Evolutionary conservation across 1,140 invertebrate species (phyloP).

Genomic region (Conopomorpha cramerella): DNA sequence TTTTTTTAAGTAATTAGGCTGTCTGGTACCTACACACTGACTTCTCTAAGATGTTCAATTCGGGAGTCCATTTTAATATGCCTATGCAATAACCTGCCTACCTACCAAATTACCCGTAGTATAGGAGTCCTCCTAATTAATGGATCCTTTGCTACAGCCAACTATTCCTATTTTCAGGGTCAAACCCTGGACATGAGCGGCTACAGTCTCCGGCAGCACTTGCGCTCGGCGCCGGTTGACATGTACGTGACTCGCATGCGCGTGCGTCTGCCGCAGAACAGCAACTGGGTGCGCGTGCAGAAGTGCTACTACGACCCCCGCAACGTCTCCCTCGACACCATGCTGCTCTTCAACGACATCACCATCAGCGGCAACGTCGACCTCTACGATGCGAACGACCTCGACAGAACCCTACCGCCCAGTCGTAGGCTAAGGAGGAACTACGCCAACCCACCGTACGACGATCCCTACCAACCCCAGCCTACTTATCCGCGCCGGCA

Average conservation of each 20-base stretch:
- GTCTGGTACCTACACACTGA: too few relatives aligned
- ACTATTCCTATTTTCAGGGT: conserved; percentile 39
- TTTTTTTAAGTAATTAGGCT: too few relatives aligned
- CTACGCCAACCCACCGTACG: conserved; percentile 45
- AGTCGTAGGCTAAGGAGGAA: conserved; percentile 24
- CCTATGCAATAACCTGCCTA: too few relatives aligned
- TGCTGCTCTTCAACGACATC: conserved; percentile 76
- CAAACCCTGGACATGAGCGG: conserved; percentile 65
- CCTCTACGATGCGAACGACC: conserved; percentile 56
- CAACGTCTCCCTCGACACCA: conserved; percentile 74
- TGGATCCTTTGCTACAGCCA: too few relatives aligned
- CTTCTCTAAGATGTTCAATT: too few relatives aligned
- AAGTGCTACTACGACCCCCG: conserved; percentile 74
- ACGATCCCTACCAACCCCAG: conserved; percentile 18
- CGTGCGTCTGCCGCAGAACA: conserved; percentile 65
- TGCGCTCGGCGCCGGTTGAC: conserved; percentile 64
- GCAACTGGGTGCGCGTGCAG: conserved; percentile 71
- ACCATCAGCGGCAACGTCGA: conserved; percentile 77
- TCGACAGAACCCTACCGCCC: conserved; percentile 31
- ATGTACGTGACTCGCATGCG: conserved; percentile 69
- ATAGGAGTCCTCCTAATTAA: too few relatives aligned
- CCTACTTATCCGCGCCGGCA: conserved; percentile 11
- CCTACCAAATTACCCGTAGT: too few relatives aligned
- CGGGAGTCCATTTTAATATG: too few relatives aligned
- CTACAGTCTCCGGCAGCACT: conserved; percentile 65